Evolutionary conservation across 2,113 vertebrate species (phyloP).

Genomic region (Chionomys nivalis): DNA sequence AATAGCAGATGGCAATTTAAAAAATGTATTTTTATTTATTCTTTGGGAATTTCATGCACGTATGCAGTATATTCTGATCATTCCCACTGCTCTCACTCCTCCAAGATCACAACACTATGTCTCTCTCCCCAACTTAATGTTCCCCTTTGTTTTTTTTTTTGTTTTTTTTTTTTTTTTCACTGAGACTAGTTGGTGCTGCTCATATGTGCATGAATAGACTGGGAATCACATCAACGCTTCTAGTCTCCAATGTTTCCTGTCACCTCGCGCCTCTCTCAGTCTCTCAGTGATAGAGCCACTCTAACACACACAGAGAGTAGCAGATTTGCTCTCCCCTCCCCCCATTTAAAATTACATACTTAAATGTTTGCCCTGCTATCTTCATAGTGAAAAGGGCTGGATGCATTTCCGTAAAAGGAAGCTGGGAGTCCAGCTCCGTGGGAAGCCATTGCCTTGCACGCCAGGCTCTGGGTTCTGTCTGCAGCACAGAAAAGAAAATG

Average conservation of each 20-base stretch:
- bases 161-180: background rate
- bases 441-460: background rate
- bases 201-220: too few relatives aligned
- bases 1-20: background rate
- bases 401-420: background rate
- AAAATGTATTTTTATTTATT: background rate
- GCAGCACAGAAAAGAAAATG: too few relatives aligned
- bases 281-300: background rate
- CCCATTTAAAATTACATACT: too few relatives aligned
- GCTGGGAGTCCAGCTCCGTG: background rate
- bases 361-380: background rate
- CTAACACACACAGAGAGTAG: background rate
- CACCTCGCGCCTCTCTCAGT: background rate
- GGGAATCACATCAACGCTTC: too few relatives aligned
- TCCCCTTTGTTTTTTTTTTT: too few relatives aligned
- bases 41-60: background rate
- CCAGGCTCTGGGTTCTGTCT: background rate
- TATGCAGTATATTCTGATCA: background rate
- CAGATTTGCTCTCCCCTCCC: too few relatives aligned
- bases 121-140: background rate
- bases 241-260: fast-evolving
- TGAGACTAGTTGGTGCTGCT: background rate
- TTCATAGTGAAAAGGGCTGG: background rate
- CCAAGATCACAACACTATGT: background rate
- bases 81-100: background rate